phyloP scores from a whole-genome alignment of 2,113 vertebrate species.

The Grammomys surdaster region DNA sequence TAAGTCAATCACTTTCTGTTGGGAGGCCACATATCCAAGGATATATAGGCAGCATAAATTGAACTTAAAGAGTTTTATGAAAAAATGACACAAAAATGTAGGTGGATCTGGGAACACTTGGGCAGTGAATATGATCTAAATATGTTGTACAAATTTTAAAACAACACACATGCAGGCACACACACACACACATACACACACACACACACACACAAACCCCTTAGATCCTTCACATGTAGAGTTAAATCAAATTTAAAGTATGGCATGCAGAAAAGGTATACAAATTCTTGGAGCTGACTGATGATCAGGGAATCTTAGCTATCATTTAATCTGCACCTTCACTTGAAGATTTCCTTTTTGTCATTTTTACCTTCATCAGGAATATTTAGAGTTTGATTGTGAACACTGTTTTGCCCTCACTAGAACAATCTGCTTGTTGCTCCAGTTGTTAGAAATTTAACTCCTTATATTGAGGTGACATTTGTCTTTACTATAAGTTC shows the following conservation, averaged over 20 bases:
- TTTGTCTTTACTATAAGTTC: slow-evolving; percentile 36
- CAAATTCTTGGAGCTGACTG: not conserved
- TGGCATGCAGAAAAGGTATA: slow-evolving; percentile 4
- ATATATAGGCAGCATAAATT: not conserved
- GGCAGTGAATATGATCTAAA: not conserved
- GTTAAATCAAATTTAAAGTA: slow-evolving; percentile 23
- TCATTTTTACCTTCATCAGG: not conserved
- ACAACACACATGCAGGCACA: not conserved
- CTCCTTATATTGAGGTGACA: not conserved
- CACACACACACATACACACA: too few relatives aligned
- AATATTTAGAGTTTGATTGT: slow-evolving; percentile 22
- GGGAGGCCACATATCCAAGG: not conserved
- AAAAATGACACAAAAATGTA: not conserved
- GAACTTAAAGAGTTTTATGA: not conserved
- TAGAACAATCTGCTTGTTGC: not conserved
- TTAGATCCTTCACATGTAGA: slow-evolving; percentile 51
- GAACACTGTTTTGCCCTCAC: not conserved
- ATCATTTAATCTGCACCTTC: not conserved
- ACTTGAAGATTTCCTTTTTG: not conserved
- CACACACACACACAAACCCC: not conserved
- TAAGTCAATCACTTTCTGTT: not conserved
- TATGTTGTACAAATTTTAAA: not conserved
- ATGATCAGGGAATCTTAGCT: slow-evolving; percentile 10
- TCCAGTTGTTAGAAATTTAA: slow-evolving; percentile 50
- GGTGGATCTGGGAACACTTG: not conserved